Conservation (phyloP, 2,888 invertebrate species). For the Polymixis flavicincta region DNA sequence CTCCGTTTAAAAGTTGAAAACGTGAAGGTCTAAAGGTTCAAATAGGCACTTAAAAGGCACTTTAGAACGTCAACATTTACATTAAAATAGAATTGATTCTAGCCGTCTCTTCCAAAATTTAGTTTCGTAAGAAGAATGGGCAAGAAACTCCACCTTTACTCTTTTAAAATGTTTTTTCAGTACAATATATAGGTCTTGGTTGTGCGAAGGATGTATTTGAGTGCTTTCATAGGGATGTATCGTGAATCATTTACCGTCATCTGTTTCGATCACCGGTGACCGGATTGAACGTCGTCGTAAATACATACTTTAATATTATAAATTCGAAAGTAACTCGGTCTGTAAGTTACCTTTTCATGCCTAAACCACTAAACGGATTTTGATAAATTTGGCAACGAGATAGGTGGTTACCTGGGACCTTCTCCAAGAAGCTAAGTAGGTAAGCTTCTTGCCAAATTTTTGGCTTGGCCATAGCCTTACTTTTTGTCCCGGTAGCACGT, state of each 20-base stretch:
- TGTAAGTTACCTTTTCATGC: neutral
- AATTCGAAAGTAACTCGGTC: neutral
- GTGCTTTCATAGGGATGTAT: no score
- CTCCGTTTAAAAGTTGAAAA: neutral
- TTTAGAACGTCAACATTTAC: no score
- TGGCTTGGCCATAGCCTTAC: neutral
- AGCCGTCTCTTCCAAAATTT: no score
- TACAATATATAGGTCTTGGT: neutral
- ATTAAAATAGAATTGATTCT: no score
- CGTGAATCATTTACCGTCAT: neutral
- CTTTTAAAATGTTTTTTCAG: no score
- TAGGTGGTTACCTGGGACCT: neutral
- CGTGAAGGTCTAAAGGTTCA: no score
- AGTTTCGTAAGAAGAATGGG: no score
- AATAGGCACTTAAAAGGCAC: no score
- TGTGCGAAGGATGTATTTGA: neutral
- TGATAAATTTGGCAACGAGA: neutral
- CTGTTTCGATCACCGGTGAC: neutral
- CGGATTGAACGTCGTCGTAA: neutral
- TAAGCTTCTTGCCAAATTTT: no score
- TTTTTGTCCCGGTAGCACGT: neutral
- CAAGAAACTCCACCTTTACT: no score
- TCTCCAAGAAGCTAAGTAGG: neutral
- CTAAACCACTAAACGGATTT: neutral
- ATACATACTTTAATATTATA: neutral